Evolutionary conservation across 2,797 vertebrate genomes (phyloP).

Genomic region (Tangara arthus): DNA sequence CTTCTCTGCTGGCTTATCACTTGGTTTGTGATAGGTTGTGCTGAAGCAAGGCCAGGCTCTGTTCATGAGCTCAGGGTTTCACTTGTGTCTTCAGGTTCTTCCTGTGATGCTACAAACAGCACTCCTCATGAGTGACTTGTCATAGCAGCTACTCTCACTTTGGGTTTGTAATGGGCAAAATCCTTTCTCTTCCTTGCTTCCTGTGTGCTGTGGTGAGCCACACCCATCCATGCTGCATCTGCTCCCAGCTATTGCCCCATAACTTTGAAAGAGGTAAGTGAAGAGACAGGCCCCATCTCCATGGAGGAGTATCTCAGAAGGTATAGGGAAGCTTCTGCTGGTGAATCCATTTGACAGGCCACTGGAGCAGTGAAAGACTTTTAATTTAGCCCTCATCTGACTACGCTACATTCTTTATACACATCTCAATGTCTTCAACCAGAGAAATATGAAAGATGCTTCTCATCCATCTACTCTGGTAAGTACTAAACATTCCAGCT

Average conservation of each 20-base stretch:
- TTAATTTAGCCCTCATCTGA: background rate
- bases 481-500: background rate
- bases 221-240: rapidly evolving
- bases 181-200: background rate
- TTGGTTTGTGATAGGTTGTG: background rate
- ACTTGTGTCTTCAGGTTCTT: background rate
- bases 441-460: background rate
- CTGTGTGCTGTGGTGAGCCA: background rate
- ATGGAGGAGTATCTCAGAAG: background rate
- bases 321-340: background rate
- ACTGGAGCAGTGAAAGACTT: background rate
- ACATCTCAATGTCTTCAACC: background rate
- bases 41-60: background rate
- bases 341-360: background rate
- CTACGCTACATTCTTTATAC: background rate
- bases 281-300: background rate
- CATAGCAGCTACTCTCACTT: background rate
- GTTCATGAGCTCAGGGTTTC: background rate
- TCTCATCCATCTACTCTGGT: background rate
- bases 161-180: background rate
- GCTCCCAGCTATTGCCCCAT: rapidly evolving
- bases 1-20: background rate
- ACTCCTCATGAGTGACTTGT: background rate
- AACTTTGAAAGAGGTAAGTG: background rate
- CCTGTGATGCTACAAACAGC: background rate